Evolutionary conservation across 2,888 invertebrate species (phyloP).

Genomic region (Drosophila nr. perissopoda): DNA sequence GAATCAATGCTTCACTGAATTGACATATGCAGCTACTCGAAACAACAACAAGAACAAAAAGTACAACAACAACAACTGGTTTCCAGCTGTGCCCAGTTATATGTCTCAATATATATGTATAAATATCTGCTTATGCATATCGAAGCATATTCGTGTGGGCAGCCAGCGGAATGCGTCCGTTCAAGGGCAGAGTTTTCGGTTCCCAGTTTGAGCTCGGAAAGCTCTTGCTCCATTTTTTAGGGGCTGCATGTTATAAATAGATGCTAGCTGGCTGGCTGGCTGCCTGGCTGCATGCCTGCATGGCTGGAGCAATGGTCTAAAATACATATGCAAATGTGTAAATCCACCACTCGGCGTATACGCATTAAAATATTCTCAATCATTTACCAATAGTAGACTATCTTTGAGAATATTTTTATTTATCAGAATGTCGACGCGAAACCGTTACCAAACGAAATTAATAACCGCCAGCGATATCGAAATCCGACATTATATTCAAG

Average conservation of each 20-base stretch:
- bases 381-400: not conserved
- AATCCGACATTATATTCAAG: not conserved
- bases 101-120: slow-evolving; percentile 11
- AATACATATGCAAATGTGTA: not conserved
- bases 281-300: slow-evolving; percentile 9
- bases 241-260: slow-evolving; percentile 51
- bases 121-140: not conserved
- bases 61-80: slow-evolving; percentile 55
- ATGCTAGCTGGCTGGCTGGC: slow-evolving; percentile 2
- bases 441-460: not conserved
- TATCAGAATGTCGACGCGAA: not conserved
- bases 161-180: slow-evolving; percentile 31
- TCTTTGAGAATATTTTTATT: not conserved
- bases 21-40: slow-evolving; percentile 61
- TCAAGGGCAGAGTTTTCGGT: slow-evolving; percentile 35
- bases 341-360: slow-evolving; percentile 69
- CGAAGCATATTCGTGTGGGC: slow-evolving; percentile 40
- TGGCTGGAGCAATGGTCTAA: not conserved
- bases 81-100: slow-evolving; percentile 68
- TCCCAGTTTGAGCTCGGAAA: slow-evolving; percentile 19
- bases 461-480: not conserved
- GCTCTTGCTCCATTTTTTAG: slow-evolving; percentile 12
- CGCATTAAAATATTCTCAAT: slow-evolving; percentile 49
- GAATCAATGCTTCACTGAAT: slow-evolving; percentile 63
- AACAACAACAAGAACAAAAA: slow-evolving; percentile 4